phyloP scores from a whole-genome alignment of 2,888 invertebrate species.

The Boloria selene region DNA sequence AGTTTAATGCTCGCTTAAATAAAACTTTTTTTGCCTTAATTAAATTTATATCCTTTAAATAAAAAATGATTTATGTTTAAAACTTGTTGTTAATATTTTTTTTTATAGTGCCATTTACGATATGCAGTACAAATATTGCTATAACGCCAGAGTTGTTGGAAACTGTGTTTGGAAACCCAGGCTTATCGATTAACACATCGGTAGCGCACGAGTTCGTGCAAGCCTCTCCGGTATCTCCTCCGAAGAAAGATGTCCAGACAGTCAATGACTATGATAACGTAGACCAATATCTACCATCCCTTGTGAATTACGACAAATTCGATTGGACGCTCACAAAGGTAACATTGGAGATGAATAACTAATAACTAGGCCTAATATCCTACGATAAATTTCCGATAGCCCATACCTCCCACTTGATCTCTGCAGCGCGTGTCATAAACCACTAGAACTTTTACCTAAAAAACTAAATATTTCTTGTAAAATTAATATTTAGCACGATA shows the following conservation, averaged over 20 bases:
- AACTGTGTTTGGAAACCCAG: conserved; percentile 38
- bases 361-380: too few species aligned
- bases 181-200: neutral
- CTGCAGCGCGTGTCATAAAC: too few species aligned
- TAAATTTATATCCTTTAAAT: too few species aligned
- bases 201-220: conserved; percentile 42
- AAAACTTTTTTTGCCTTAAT: too few species aligned
- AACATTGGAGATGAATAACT: conserved; percentile 26
- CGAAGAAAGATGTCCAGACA: conserved; percentile 51
- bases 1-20: too few species aligned
- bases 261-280: conserved; percentile 55
- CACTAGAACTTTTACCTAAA: too few species aligned
- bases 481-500: too few species aligned
- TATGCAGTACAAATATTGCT: conserved; percentile 40
- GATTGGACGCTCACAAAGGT: conserved; percentile 87
- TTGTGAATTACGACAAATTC: conserved; percentile 81
- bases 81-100: neutral
- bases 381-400: too few species aligned
- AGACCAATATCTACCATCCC: conserved; percentile 54
- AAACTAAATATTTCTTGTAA: too few species aligned
- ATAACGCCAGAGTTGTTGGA: conserved; percentile 32
- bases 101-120: conserved; percentile 46
- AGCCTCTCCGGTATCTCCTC: conserved; percentile 51
- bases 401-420: too few species aligned
- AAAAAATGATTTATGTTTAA: too few species aligned